Evolutionary conservation across 1,140 invertebrate genomes (phyloP).

Genomic region (Ericerus pela): DNA sequence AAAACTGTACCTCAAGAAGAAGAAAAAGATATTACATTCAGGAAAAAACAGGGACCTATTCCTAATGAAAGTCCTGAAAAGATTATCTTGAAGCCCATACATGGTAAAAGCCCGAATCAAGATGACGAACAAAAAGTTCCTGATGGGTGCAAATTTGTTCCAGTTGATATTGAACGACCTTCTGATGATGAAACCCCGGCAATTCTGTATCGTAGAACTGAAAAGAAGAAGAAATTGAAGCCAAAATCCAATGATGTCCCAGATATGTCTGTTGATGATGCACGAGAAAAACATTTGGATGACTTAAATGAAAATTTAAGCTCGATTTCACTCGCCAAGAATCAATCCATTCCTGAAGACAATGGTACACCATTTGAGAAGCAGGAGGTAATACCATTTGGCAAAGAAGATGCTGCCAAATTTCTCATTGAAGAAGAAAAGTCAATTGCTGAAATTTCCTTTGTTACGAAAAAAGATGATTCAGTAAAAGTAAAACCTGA

Average conservation of each 20-base stretch:
- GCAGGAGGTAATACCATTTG: slow-evolving; percentile 15
- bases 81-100: slow-evolving; percentile 22
- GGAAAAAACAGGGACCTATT: slow-evolving; percentile 31
- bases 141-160: slow-evolving; percentile 25
- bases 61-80: slow-evolving; percentile 25
- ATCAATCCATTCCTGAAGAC: slow-evolving; percentile 13
- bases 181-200: slow-evolving; percentile 19
- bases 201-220: slow-evolving; percentile 16
- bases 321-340: slow-evolving; percentile 4
- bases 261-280: too few species aligned
- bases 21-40: slow-evolving; percentile 31
- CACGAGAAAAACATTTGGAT: too few species aligned
- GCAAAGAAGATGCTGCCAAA: slow-evolving; percentile 20
- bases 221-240: slow-evolving; percentile 16
- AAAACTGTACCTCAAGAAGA: slow-evolving; percentile 28
- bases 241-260: background rate
- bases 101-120: slow-evolving; percentile 13
- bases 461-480: slow-evolving; percentile 21
- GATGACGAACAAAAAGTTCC: slow-evolving; percentile 19
- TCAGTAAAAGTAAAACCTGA: slow-evolving; percentile 20
- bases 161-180: slow-evolving; percentile 29
- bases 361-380: too few species aligned
- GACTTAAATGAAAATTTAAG: too few species aligned
- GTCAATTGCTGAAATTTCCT: slow-evolving; percentile 8
- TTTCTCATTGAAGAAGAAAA: slow-evolving; percentile 7